A percentile compares a stretch with the other conserved stretches of the same genome.
Evolutionary conservation across 2,113 vertebrate genomes (phyloP).

Genomic region (Crypturellus undulatus): DNA sequence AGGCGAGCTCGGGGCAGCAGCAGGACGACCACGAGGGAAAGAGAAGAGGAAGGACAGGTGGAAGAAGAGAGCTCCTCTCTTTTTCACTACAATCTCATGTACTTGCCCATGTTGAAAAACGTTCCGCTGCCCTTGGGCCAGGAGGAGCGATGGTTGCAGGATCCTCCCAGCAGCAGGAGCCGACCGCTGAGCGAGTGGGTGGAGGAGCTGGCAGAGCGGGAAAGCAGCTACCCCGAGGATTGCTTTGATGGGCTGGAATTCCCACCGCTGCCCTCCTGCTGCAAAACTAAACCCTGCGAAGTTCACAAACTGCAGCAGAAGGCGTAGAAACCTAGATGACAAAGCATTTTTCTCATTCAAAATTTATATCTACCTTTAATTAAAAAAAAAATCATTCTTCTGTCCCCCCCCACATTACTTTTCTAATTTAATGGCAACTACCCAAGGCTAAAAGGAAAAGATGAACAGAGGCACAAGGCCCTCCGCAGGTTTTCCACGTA

Average conservation of each 20-base stretch:
- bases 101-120: not conserved
- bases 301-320: not conserved
- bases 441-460: conserved; percentile 18
- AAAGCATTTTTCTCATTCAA: not conserved
- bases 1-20: too few relatives aligned
- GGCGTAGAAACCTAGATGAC: not conserved
- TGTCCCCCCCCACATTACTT: not conserved
- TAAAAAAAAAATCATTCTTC: not conserved
- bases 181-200: not conserved
- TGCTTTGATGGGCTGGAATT: not conserved
- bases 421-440: not conserved
- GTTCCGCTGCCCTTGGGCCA: fast-evolving
- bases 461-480: not conserved
- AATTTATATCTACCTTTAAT: conserved; percentile 12
- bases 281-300: not conserved
- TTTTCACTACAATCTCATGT: not conserved
- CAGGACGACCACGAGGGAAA: not conserved
- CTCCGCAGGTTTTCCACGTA: not conserved
- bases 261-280: not conserved
- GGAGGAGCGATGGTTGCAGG: not conserved
- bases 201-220: not conserved
- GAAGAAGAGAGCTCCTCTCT: not conserved
- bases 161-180: not conserved
- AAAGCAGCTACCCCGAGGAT: not conserved
- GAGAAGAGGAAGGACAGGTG: not conserved